These are phyloP conservation scores for Sebastes nivosus DNA, from an alignment of 2,797 vertebrate genomes.

Conservation along the genomic window DNA sequence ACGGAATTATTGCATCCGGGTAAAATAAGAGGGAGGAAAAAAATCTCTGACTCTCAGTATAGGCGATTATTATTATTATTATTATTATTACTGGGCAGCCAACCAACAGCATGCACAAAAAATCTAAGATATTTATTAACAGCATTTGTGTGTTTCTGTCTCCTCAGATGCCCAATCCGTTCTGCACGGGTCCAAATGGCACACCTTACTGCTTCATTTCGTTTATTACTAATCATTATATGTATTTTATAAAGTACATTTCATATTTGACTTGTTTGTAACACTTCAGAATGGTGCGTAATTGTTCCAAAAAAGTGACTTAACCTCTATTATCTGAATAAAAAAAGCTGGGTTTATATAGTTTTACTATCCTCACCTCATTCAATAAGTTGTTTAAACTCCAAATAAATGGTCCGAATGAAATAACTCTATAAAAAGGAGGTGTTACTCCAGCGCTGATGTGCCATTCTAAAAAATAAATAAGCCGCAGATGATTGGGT, in stretches of 20 bases:
- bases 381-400: not conserved
- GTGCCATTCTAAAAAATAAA: not conserved
- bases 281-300: not conserved
- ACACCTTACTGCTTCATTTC: not conserved
- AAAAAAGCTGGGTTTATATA: not conserved
- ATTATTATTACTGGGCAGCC: not conserved
- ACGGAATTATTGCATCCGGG: conserved; percentile 2
- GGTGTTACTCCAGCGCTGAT: not conserved
- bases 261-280: not conserved
- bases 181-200: not conserved
- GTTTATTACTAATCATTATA: not conserved
- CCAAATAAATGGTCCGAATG: not conserved
- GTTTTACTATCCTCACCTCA: not conserved
- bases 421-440: not conserved
- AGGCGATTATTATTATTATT: not conserved
- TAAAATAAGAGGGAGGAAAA: not conserved
- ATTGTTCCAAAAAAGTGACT: not conserved
- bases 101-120: not conserved
- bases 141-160: not conserved
- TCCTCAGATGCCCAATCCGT: not conserved
- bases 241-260: not conserved
- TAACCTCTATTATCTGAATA: not conserved
- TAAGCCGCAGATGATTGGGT: not conserved
- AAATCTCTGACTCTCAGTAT: not conserved
- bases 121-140: not conserved